A percentile compares a stretch with the other conserved stretches of the same genome.
Evolutionary conservation across 2,797 vertebrate genomes (phyloP).

Genomic region (Phalanger gymnotis): DNA sequence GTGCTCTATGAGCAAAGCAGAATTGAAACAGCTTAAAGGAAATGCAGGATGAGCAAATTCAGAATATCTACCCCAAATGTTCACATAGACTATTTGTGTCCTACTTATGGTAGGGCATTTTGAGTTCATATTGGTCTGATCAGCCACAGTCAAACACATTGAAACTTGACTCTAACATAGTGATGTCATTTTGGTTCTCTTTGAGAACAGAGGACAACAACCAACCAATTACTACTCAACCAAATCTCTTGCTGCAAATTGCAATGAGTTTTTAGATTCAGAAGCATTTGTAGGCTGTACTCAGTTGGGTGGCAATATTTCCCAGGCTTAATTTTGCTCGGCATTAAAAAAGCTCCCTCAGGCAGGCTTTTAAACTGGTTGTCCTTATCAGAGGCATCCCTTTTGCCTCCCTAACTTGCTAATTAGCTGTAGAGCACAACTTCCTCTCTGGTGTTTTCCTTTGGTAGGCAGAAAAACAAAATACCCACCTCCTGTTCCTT

Average conservation of each 20-base stretch:
- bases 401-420: neutral
- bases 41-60: too few relatives aligned
- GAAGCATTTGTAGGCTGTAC: neutral
- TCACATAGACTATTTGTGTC: too few relatives aligned
- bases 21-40: too few relatives aligned
- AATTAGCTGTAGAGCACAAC: neutral
- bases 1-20: too few relatives aligned
- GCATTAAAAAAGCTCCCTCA: neutral
- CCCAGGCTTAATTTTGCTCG: neutral
- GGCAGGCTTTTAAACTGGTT: neutral
- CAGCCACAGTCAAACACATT: too few relatives aligned
- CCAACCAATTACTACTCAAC: neutral
- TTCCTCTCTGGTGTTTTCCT: neutral
- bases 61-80: too few relatives aligned
- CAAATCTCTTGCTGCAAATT: neutral
- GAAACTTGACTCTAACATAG: too few relatives aligned
- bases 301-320: neutral
- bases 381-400: neutral
- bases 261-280: neutral
- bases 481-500: neutral
- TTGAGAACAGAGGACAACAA: too few relatives aligned
- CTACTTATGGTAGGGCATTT: too few relatives aligned
- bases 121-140: too few relatives aligned
- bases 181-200: too few relatives aligned
- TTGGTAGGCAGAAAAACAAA: neutral